Base-by-base conservation (phyloP, 2,797 vertebrate genomes). In the Natrix natrix region DNA sequence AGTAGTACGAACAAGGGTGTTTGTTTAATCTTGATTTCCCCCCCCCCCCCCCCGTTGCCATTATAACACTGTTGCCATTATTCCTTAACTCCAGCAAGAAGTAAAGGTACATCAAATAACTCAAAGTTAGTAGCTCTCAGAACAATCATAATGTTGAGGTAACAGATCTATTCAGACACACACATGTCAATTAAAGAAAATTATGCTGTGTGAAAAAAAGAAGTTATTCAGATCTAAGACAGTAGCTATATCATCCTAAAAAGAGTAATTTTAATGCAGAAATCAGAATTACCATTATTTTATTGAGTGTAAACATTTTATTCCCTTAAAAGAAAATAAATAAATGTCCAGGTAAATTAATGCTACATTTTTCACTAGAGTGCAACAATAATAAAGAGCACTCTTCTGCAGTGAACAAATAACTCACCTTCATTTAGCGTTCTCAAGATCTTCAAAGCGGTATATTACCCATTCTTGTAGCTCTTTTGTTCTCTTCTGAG, bases 401-500 rank as follows among this genome's bases (percentile, higher is more conserved):
- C 20, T 57, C 95, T 91, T 93, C 8, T 20, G n/a, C 95, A 94
- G 57, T 57, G 91, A 7, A 22, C 83, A 61, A 94, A 78, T 26
- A 91, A 92, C 48, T 91, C 1, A 37, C 95, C 96, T 93, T 96
- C 94, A 90, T 91, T 93, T 13, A 48, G 92, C 11, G 60, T 95
- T 94, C 90, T 95, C 92, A 94, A 93, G 96, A 94, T 95, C 95
- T 95, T 96, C 95, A 94, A 93, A 97, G 94, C 93, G 16, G 52
- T 78, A 2, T 86, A 92, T 96, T 96, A 95, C 94, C 66, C 96
- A 63, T 95, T 96, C 96, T 92, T 95, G 92, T 92, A 95, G 94
- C 66, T 52, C 94, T 94, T 97, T 96, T 97, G 90, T 96, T 97
- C 95, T 94, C 83, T 92, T 97, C 94, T 93, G 91, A 93, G 94